phyloP scores from a whole-genome alignment of 2,113 vertebrate genomes.

The Saguinus imperator region DNA sequence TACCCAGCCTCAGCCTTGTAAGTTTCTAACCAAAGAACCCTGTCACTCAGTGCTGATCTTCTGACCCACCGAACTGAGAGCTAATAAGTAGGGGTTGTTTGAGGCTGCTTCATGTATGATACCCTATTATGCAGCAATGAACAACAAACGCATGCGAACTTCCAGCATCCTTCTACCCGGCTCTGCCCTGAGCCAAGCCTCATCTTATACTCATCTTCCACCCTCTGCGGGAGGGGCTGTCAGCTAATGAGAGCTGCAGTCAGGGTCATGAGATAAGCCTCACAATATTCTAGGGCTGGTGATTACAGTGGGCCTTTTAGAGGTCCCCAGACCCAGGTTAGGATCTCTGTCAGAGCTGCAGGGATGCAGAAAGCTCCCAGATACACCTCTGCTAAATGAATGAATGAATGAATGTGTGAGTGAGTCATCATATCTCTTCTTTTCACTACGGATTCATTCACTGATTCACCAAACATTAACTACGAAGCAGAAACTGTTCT shows the following conservation, averaged over 20 bases:
- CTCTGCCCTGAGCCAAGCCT: neutral
- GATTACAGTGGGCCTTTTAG: neutral
- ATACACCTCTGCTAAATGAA: neutral
- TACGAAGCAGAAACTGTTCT: accelerated
- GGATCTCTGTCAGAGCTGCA: neutral
- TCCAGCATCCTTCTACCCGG: accelerated
- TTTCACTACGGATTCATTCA: neutral
- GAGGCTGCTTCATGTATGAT: neutral
- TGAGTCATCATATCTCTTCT: no score
- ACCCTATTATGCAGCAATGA: neutral
- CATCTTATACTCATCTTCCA: neutral
- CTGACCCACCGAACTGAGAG: neutral
- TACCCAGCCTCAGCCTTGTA: neutral
- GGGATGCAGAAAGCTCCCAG: neutral
- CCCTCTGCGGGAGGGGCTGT: neutral
- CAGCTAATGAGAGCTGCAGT: neutral
- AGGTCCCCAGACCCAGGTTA: neutral
- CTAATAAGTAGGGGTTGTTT: no score
- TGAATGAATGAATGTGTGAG: neutral
- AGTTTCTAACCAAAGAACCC: neutral
- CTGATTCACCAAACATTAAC: neutral
- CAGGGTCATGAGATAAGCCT: neutral
- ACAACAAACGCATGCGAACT: neutral
- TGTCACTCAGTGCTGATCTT: neutral
- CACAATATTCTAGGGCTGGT: neutral